Evolutionary conservation across 2,888 invertebrate genomes (phyloP), one percentile per base, ranked within the genome.

Genomic region (Notodonta dromedarius): DNA sequence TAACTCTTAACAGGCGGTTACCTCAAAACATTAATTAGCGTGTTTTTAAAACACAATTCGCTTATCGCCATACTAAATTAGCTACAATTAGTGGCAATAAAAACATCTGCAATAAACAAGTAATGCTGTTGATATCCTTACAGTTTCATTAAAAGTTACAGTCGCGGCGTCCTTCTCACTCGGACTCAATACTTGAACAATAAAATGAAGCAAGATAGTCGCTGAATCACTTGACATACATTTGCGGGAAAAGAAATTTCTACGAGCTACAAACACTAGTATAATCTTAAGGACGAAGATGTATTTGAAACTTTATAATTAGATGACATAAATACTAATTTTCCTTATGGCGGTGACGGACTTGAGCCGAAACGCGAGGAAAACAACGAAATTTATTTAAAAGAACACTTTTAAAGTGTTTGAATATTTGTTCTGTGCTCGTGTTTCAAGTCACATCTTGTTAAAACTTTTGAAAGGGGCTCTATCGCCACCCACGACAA

Each of bases 161-260:
- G 72, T 77, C 86, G 72, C 59, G 87, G 72, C 76, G 89, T 86
- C 90, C 90, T 90, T 89, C 85, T 78, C 70, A 82, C 78, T 76
- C 77, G 74, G 70, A 74, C 70, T 69, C 76, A 71, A 70, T 73
- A 87, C 85, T 87, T 82, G 87, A 86, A 88, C 88, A 89, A 88
- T 89, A 90, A 90, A 89, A 88, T 67, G 83, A 78, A 85, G 78
- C 80, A 67, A 73, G 78, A 84, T 82, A 80, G 78, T 83, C 79
- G 85, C 83, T 82, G 86, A 82, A 83, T 80, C 76, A 84, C 91
- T 91, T 91, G 91, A 91, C 90, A 91, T 72, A 91, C 86, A 86
- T 90, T 78, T 76, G 74, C 74, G 62, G 77, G 71, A 75, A 76
- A 70, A 76, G 74, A 82, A 80, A 79, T 79, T 76, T 61, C 69